phyloP scores from a whole-genome alignment of 2,113 vertebrate species.

The Elephas maximus region DNA sequence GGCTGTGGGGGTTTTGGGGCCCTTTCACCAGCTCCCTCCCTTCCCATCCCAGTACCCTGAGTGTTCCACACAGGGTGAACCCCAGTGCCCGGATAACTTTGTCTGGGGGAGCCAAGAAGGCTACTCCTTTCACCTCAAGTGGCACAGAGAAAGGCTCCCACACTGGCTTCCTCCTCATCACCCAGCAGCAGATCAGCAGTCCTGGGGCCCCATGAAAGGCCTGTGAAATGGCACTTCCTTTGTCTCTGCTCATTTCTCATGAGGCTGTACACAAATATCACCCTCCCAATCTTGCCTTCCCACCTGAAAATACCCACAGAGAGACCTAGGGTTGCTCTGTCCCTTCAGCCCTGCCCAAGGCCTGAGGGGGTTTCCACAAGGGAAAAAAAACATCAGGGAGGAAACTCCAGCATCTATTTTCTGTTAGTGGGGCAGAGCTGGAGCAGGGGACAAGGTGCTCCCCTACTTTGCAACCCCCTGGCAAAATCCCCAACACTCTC shows the following conservation, averaged over 20 bases:
- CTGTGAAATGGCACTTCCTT: conserved; percentile 79
- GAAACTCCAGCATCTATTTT: conserved; percentile 78
- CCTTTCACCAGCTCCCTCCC: conserved; percentile 2
- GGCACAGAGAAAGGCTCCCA: conserved; percentile 68
- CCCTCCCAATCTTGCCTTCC: conserved; percentile 53
- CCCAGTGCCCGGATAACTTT: neutral
- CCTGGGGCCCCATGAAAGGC: conserved; percentile 73
- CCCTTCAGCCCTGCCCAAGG: conserved; percentile 42
- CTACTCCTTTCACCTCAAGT: conserved; percentile 52
- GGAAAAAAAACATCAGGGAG: conserved; percentile 75
- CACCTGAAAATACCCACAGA: conserved; percentile 75
- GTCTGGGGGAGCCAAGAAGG: conserved; percentile 38
- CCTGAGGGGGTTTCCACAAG: conserved; percentile 80
- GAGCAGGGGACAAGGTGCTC: conserved; percentile 37
- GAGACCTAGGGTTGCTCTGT: conserved; percentile 51
- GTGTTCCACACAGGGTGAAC: neutral
- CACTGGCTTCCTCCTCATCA: conserved; percentile 65
- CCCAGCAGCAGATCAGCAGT: conserved; percentile 58
- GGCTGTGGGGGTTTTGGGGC: neutral
- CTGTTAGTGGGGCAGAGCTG: conserved; percentile 44
- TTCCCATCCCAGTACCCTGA: neutral
- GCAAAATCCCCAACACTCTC: conserved; percentile 32
- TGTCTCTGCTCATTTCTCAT: conserved; percentile 68
- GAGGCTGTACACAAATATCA: conserved; percentile 50
- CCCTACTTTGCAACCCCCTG: neutral